Percentiles rank a stretch among this genome's conserved stretches.
Evolutionary conservation across 2,113 vertebrate genomes (phyloP).

Genomic region (Pipra filicauda): DNA sequence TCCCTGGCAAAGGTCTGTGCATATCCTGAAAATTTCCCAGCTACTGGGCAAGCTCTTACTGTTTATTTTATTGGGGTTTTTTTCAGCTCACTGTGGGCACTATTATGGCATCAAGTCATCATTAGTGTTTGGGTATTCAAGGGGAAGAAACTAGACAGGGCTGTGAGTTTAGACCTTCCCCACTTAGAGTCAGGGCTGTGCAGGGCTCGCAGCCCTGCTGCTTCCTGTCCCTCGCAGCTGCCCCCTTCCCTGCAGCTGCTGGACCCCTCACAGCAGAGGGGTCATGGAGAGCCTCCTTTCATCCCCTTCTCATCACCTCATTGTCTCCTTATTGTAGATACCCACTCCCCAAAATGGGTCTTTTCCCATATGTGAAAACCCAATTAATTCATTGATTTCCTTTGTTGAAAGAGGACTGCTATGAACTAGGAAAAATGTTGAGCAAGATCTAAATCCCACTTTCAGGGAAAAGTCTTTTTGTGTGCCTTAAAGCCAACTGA

Average conservation of each 20-base stretch:
- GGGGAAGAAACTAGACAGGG: background rate
- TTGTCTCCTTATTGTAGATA: background rate
- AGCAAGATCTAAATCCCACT: background rate
- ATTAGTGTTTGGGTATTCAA: background rate
- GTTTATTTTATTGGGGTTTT: background rate
- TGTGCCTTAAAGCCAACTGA: background rate
- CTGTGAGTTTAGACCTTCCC: background rate
- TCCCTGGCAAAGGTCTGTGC: background rate
- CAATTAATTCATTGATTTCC: background rate
- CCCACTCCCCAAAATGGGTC: background rate
- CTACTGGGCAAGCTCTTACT: background rate
- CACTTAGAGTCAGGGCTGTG: background rate
- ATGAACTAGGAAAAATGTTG: background rate
- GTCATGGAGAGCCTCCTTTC: background rate
- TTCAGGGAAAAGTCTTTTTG: background rate
- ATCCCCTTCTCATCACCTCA: background rate
- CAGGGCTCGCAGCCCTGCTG: background rate
- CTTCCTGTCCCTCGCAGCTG: accelerated
- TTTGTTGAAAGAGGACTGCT: background rate
- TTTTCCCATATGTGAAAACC: background rate
- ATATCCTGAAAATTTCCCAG: background rate
- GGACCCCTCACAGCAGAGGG: background rate
- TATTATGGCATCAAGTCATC: background rate
- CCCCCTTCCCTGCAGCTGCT: background rate
- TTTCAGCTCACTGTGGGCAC: background rate